Evolutionary conservation across 2,888 invertebrate genomes (phyloP).

Genomic region (Nephrotoma appendiculata): DNA sequence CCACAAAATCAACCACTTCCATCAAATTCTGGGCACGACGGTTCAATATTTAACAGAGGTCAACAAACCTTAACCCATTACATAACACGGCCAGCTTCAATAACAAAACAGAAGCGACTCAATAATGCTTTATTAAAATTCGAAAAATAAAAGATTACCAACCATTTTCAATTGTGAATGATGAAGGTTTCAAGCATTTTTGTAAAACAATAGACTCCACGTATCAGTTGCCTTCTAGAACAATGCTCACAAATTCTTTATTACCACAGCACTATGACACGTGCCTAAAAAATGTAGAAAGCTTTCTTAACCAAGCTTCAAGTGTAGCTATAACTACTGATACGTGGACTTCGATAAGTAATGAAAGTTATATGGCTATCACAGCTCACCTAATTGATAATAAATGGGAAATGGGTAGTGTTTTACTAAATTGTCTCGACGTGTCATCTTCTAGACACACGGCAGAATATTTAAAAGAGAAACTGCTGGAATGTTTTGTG

Average conservation of each 20-base stretch:
- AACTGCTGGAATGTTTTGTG: neutral
- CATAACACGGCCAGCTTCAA: slow-evolving; percentile 3
- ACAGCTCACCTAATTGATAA: slow-evolving; percentile 15
- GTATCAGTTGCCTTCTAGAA: slow-evolving; percentile 17
- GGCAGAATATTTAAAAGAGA: neutral
- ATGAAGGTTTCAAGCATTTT: slow-evolving; percentile 18
- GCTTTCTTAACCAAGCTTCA: slow-evolving; percentile 4
- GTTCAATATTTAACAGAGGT: neutral
- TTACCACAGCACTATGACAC: slow-evolving; percentile 14
- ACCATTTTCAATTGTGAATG: slow-evolving; percentile 19
- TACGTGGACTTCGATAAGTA: slow-evolving; percentile 15
- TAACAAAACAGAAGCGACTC: neutral
- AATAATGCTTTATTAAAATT: slow-evolving; percentile 13
- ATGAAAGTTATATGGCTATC: slow-evolving; percentile 14
- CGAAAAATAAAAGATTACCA: slow-evolving; percentile 19
- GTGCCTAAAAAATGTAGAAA: slow-evolving; percentile 11
- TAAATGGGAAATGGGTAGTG: slow-evolving; percentile 12
- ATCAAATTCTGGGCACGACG: neutral
- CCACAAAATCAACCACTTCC: neutral
- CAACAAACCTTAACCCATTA: neutral
- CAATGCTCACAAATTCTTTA: slow-evolving; percentile 15
- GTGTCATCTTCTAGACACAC: neutral
- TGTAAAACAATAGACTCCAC: slow-evolving; percentile 16
- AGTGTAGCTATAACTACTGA: slow-evolving; percentile 14
- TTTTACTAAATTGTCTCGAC: slow-evolving; percentile 10